These are phyloP conservation scores for Abrostola tripartita DNA, from an alignment of 2,888 invertebrate species.

Conservation along the genomic window DNA sequence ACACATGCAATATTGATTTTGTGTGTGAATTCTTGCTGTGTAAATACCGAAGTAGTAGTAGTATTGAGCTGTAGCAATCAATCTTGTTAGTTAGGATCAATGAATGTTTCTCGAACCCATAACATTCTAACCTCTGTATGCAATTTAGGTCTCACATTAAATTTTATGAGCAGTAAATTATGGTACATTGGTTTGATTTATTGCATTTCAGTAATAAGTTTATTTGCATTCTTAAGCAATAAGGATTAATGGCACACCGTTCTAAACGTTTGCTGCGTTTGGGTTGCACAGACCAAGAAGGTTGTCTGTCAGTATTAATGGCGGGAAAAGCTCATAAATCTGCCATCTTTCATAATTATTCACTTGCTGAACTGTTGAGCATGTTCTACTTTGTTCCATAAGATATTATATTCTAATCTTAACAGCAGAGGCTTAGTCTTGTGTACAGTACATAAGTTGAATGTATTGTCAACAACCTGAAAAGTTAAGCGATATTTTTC, in stretches of 20 bases:
- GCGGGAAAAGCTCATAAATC: not conserved
- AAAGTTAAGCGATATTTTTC: conserved; percentile 15
- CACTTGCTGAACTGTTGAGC: not conserved
- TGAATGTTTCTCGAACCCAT: not conserved
- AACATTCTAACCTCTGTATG: conserved; percentile 3
- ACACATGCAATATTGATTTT: too few relatives aligned
- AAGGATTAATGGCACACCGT: too few relatives aligned
- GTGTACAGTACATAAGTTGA: too few relatives aligned
- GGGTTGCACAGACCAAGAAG: not conserved
- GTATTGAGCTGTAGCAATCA: conserved; percentile 6
- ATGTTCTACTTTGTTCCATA: not conserved
- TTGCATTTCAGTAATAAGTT: too few relatives aligned
- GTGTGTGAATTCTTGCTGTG: too few relatives aligned
- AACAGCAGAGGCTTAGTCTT: too few relatives aligned
- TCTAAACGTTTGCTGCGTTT: too few relatives aligned
- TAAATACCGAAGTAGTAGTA: not conserved
- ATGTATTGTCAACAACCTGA: not conserved
- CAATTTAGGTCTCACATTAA: conserved; percentile 17
- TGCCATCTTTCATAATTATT: not conserved
- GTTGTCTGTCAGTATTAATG: not conserved
- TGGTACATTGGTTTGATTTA: not conserved
- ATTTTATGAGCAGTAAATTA: not conserved
- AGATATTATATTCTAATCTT: too few relatives aligned
- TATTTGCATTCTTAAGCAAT: too few relatives aligned
- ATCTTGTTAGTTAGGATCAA: conserved; percentile 12